These are phyloP conservation scores for Hypomesus transpacificus DNA, from an alignment of 2,113 vertebrate species.

Conservation along the genomic window DNA sequence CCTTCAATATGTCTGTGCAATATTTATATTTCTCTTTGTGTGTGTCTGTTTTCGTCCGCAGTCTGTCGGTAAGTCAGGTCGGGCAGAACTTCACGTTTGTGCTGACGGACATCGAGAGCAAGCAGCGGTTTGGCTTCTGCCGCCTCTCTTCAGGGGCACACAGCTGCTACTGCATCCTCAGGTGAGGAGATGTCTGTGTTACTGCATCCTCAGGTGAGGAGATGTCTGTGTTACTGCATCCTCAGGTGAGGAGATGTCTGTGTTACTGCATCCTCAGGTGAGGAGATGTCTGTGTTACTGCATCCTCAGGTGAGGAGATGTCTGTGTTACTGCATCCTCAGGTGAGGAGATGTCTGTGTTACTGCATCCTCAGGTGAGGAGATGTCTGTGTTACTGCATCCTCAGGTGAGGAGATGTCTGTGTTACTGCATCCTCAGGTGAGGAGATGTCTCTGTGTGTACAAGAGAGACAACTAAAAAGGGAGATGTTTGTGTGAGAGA, in stretches of 20 bases:
- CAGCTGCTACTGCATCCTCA: conserved; percentile 84
- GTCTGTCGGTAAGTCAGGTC: conserved; percentile 84
- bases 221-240: conserved; percentile 81
- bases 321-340: conserved; percentile 83
- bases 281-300: conserved; percentile 78
- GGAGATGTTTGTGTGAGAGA: too few relatives aligned
- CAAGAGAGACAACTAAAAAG: too few relatives aligned
- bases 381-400: conserved; percentile 75
- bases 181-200: conserved; percentile 77
- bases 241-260: conserved; percentile 74
- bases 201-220: conserved; percentile 74
- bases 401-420: conserved; percentile 61
- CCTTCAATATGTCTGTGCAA: background rate
- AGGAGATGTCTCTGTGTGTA: conserved; percentile 11
- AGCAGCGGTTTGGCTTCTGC: conserved; percentile 97
- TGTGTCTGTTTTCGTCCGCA: conserved; percentile 54
- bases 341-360: conserved; percentile 77
- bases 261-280: conserved; percentile 80
- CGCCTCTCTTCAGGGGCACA: conserved; percentile 92
- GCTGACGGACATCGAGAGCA: conserved; percentile 97
- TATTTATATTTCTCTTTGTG: background rate
- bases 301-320: conserved; percentile 68
- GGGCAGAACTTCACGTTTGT: conserved; percentile 99
- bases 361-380: conserved; percentile 74
- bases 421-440: conserved; percentile 82